Base-by-base conservation (phyloP, 2,797 vertebrate species). In the Rhincodon typus region DNA sequence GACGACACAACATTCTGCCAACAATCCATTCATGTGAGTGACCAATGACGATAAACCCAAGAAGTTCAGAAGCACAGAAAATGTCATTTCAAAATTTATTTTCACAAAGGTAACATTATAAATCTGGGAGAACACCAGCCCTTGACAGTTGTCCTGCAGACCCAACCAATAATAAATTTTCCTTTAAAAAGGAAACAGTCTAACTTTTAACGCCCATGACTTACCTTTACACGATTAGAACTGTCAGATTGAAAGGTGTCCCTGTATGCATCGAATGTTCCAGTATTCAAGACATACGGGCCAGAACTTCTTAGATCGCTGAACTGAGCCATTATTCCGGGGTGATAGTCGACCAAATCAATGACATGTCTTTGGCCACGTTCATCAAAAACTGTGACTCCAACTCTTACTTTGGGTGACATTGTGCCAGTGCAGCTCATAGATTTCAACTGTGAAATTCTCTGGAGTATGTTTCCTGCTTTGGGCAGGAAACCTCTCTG, bases 371-470 rank as follows among this genome's bases (percentile, higher is more conserved):
- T 97, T 0, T 98, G 96, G 17, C 97, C 98, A 0, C 97, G 97
- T 50, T 96, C 97, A 0, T 98, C 97, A 96, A 98, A 97, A 74
- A 98, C 98, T 96, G 98, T 96, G 94, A 99, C 97, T 0, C 98
- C 98, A 91, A 99, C 97, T 91, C 98, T 97, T 67, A 99, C 97
- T 0, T 96, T 97, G 15, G 99, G 99, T 0, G 96, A 95, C 97
- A 98, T 98, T 84, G 97, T 97, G 7, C 98, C 98, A 0, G 98
- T 98, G 96, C 99, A 99, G 97, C 99, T 99, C 96, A 99, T 98
- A 2, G 96, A 95, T 17, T 97, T 97, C 97, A 99, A 98, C 97
- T 98, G 98, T 0, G 97, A 98, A 96, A 99, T 98, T 96, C 98
- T 98, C 57, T 98, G 98, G 96, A 99, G 96, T 97, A 99, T 97